Conservation (phyloP, 35 echinoderm and acorn worm genomes). For the Heliocidaris tuberculata region DNA sequence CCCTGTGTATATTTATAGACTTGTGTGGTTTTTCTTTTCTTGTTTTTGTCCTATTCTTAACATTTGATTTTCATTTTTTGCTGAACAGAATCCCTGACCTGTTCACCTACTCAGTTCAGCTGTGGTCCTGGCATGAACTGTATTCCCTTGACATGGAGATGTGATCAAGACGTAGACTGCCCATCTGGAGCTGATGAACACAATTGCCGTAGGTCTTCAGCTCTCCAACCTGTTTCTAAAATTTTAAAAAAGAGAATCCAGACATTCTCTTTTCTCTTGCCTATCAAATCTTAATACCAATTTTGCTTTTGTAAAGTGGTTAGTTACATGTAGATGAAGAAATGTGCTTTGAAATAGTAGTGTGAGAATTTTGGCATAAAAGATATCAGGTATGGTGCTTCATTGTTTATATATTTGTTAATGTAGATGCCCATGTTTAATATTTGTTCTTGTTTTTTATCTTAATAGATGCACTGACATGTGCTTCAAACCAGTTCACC, state of each 20-base stretch:
- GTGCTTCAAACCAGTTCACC: conserved; percentile 63
- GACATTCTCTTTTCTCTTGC: no score
- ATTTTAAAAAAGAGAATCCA: neutral
- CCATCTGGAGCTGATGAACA: conserved; percentile 65
- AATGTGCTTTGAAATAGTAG: no score
- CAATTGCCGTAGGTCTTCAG: conserved; percentile 53
- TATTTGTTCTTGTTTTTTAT: neutral
- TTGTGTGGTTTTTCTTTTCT: neutral
- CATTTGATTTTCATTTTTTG: neutral
- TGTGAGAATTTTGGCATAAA: no score
- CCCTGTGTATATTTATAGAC: neutral
- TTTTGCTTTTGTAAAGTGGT: no score
- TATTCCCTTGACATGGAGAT: conserved; percentile 73
- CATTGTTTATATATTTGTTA: no score
- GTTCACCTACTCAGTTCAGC: conserved; percentile 51
- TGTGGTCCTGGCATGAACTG: conserved; percentile 61
- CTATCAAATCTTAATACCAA: no score
- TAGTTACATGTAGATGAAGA: no score
- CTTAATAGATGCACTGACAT: conserved; percentile 52
- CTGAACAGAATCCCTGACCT: conserved; percentile 50
- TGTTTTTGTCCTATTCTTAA: neutral
- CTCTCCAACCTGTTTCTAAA: neutral
- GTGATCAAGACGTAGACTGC: conserved; percentile 82
- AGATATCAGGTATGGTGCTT: no score
- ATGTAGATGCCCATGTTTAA: no score